Evolutionary conservation across 2,888 invertebrate species (phyloP), one percentile per base, ranked within the genome.

Genomic region (Bimastos eiseni): DNA sequence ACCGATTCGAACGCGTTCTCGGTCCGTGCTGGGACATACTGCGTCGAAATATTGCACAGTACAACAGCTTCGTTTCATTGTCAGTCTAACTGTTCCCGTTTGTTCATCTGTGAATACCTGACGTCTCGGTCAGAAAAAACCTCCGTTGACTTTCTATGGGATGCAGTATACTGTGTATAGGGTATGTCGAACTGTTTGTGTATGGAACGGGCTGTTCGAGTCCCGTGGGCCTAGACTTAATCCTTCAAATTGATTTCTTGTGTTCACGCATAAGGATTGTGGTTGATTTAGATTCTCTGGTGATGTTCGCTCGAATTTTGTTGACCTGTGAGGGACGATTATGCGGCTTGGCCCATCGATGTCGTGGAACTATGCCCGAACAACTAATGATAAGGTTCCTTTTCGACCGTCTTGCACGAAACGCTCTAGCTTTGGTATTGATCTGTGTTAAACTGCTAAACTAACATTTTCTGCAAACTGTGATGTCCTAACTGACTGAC

Each of bases 11-110:
- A 95, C 97, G 99, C 94, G 99, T 99, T 91, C 96, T 99, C 95
- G 99, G 99, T 70, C 97, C 98, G 91, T 99, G 98, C 96, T 98
- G 98, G 44, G 99, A 99, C 95, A 99, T 99, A 94, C 96, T 99
- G 93, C 99, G 99, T 96, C 97, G 99, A 95, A 99, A 99, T 96
- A 99, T 99, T 95, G 98, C 98, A 94, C 98, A 99, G 96, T 99
- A 99, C 96, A 99, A 99, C 96, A 99, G 99, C 96, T 99, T 90
- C 49, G 89, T 89, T 8, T 86, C 86, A 36, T 24, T 86, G 37
- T 86, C 86, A 0, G 86, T 86, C 70, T 70, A n/a, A 86, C 36
- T 19, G 11, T 36, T 34, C 1, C 17, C 86, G 24, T 86, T 86
- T 36, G 6, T 4, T 8, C 84, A 24, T 83, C 44, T 11, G 6